Conservation (phyloP, 2,113 vertebrate genomes). For the Lethenteron camtschaticum region DNA sequence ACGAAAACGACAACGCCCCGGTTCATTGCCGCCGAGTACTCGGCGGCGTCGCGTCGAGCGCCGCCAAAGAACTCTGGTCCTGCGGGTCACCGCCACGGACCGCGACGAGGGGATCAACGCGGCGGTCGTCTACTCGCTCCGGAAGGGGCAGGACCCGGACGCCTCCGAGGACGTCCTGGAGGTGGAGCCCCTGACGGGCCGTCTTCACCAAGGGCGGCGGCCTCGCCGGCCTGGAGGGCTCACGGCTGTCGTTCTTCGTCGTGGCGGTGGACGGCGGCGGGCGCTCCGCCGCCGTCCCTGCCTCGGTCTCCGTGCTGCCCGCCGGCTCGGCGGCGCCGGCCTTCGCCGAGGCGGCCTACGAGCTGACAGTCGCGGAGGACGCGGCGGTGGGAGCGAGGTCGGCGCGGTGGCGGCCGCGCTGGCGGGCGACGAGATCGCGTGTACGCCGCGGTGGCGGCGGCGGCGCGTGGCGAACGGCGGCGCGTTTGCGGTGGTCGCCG, state of each 20-base stretch:
- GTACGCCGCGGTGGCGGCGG: slow-evolving; percentile 49
- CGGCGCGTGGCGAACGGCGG: slow-evolving; percentile 59
- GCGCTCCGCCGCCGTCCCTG: slow-evolving; percentile 47
- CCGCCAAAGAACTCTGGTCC: slow-evolving; percentile 47
- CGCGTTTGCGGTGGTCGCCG: slow-evolving; percentile 56
- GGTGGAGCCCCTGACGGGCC: slow-evolving; percentile 48
- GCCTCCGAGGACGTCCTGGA: slow-evolving; percentile 78
- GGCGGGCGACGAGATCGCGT: slow-evolving; percentile 32
- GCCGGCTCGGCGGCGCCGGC: slow-evolving; percentile 46
- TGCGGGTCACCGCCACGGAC: slow-evolving; percentile 63
- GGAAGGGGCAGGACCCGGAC: slow-evolving; percentile 39
- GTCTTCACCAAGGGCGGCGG: slow-evolving; percentile 68
- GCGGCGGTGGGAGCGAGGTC: slow-evolving; percentile 60
- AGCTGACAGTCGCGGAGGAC: slow-evolving; percentile 54
- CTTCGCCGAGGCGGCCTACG: slow-evolving; percentile 66
- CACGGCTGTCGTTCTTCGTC: slow-evolving; percentile 60
- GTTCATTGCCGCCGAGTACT: slow-evolving; percentile 53
- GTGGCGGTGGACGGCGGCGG: slow-evolving; percentile 59
- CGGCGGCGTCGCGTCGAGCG: slow-evolving; percentile 45
- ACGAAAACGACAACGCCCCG: slow-evolving; percentile 57
- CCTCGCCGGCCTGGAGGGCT: slow-evolving; percentile 71
- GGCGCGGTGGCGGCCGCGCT: slow-evolving; percentile 50
- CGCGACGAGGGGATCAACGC: slow-evolving; percentile 85
- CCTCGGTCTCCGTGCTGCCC: slow-evolving; percentile 54
- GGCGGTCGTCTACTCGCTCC: slow-evolving; percentile 54